Percentiles rank a stretch among this genome's conserved stretches.
Conservation (phyloP, 2,888 invertebrate species). For the Melipona bicolor region DNA sequence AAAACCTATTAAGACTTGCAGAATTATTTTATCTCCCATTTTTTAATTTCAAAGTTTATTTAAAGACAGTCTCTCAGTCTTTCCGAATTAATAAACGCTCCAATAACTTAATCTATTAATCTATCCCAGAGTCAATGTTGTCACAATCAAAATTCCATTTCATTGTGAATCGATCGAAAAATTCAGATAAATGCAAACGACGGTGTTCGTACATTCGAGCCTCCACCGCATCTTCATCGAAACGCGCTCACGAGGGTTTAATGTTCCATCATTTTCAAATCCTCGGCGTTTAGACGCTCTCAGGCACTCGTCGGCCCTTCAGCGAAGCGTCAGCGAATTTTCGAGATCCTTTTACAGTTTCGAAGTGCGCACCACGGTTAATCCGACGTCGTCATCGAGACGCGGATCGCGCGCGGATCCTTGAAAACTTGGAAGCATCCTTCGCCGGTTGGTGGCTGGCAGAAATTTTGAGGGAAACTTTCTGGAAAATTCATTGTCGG, state of each 20-base stretch:
- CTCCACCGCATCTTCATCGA: background rate
- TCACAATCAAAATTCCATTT: background rate
- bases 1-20: too few species aligned
- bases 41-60: too few species aligned
- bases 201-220: background rate
- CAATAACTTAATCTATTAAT: too few species aligned
- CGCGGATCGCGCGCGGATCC: background rate
- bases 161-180: background rate
- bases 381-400: background rate
- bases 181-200: background rate
- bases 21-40: too few species aligned
- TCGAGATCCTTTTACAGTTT: background rate
- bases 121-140: background rate
- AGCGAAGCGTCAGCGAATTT: background rate
- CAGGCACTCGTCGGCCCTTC: background rate
- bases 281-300: background rate
- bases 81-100: background rate
- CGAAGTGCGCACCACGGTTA: background rate
- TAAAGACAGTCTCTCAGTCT: background rate
- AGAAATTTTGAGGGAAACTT: background rate
- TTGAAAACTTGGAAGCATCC: conserved; percentile 8
- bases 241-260: background rate
- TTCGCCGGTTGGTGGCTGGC: too few species aligned
- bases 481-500: background rate
- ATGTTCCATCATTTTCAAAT: background rate